These are phyloP conservation scores for Trichomycterus rosablanca DNA, from an alignment of 2,113 vertebrate species.

Conservation along the genomic window DNA sequence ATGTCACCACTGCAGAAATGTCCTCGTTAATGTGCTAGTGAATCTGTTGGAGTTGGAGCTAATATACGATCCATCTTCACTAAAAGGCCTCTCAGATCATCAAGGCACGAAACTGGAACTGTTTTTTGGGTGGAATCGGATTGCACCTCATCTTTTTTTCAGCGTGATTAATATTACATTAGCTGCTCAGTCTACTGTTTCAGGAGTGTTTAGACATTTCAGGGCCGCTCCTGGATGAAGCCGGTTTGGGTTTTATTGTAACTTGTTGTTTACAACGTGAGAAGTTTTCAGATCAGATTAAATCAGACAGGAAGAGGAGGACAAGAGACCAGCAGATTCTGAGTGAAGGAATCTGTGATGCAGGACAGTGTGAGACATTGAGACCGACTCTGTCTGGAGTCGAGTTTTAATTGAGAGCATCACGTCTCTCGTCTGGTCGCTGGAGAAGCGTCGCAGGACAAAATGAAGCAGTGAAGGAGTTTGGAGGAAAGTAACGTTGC, in stretches of 20 bases:
- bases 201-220: constrained; percentile 22
- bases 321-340: too few relatives aligned
- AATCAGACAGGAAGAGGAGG: too few relatives aligned
- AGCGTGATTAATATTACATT: constrained; percentile 28
- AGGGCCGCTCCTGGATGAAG: too few relatives aligned
- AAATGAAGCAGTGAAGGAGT: neutral
- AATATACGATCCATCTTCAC: too few relatives aligned
- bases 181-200: constrained; percentile 10
- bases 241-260: too few relatives aligned
- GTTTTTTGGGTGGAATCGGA: constrained; percentile 11
- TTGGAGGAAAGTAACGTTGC: constrained; percentile 6
- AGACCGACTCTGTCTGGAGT: neutral
- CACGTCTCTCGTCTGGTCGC: constrained; percentile 52
- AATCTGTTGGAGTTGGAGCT: neutral
- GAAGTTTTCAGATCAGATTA: too few relatives aligned
- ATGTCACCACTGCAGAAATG: too few relatives aligned
- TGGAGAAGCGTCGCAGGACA: too few relatives aligned
- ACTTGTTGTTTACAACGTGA: too few relatives aligned
- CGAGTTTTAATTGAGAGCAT: constrained; percentile 53
- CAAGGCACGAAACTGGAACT: neutral
- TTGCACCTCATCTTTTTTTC: constrained; percentile 33
- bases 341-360: too few relatives aligned
- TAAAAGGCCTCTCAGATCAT: neutral
- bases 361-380: neutral
- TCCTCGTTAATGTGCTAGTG: neutral